Evolutionary conservation across 2,888 invertebrate species (phyloP).

Genomic region (Sphinx pinastri): DNA sequence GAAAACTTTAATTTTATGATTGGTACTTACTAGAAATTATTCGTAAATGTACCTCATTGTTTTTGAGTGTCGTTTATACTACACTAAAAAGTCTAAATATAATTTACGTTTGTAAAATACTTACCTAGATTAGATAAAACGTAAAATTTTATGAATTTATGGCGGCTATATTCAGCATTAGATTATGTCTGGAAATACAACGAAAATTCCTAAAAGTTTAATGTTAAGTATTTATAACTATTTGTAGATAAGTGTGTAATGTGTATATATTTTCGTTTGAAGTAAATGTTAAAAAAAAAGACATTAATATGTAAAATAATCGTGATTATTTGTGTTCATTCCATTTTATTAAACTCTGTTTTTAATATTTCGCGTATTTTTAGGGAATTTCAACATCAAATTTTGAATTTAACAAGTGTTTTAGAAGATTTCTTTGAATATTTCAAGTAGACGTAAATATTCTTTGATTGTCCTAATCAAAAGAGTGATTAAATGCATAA

Average conservation of each 20-base stretch:
- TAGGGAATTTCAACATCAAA: background rate
- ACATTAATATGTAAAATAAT: conserved; percentile 25
- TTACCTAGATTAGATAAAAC: background rate
- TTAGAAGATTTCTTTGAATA: too few species aligned
- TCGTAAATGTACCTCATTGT: background rate
- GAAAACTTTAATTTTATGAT: background rate
- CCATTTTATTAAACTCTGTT: conserved; percentile 15
- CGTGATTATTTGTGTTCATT: conserved; percentile 24
- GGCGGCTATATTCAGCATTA: background rate
- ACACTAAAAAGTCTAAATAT: background rate
- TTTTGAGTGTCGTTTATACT: background rate
- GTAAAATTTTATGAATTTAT: background rate
- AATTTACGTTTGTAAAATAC: conserved; percentile 9
- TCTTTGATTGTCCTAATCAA: too few species aligned
- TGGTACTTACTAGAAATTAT: background rate
- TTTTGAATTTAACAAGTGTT: conserved; percentile 14
- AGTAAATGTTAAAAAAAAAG: conserved; percentile 18
- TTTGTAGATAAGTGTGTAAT: background rate
- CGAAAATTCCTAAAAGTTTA: conserved; percentile 6
- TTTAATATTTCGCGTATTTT: background rate
- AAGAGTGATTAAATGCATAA: too few species aligned
- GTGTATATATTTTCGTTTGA: conserved; percentile 20
- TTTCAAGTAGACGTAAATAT: too few species aligned
- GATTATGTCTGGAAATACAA: background rate
- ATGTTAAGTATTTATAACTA: conserved; percentile 5